phyloP scores from a whole-genome alignment of 2,797 vertebrate species.

The Aselliscus stoliczkanus region DNA sequence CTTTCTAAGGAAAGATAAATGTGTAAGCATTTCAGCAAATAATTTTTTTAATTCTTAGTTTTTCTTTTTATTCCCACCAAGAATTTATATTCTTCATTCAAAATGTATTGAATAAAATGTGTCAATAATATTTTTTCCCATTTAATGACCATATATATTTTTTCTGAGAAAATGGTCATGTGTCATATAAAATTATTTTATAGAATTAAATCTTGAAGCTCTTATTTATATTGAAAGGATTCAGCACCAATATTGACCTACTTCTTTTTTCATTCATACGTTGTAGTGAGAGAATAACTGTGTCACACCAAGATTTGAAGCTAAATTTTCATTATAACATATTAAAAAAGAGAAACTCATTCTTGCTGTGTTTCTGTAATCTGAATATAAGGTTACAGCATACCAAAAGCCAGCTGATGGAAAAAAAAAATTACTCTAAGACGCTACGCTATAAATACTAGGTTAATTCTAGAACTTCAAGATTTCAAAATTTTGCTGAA shows the following conservation, averaged over 20 bases:
- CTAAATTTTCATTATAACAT: slow-evolving; percentile 51
- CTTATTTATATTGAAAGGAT: slow-evolving; percentile 50
- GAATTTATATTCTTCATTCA: slow-evolving; percentile 5
- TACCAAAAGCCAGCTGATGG: slow-evolving; percentile 74
- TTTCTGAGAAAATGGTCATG: slow-evolving; percentile 40
- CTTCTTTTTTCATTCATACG: slow-evolving; percentile 9
- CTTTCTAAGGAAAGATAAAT: not conserved
- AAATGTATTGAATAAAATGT: not conserved
- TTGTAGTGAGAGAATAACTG: slow-evolving; percentile 48
- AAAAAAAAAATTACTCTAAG: slow-evolving; percentile 53
- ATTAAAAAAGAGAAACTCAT: not conserved
- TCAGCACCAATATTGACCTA: slow-evolving; percentile 56
- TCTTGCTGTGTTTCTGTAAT: slow-evolving; percentile 50
- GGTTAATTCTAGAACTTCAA: slow-evolving; percentile 75
- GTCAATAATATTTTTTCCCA: slow-evolving; percentile 9
- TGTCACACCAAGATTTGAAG: slow-evolving; percentile 53
- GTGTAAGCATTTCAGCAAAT: slow-evolving; percentile 37
- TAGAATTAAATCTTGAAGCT: slow-evolving; percentile 44
- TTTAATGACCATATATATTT: slow-evolving; percentile 56
- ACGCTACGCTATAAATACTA: slow-evolving; percentile 76
- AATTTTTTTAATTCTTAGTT: not conserved
- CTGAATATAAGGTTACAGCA: slow-evolving; percentile 54
- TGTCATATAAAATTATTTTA: slow-evolving; percentile 55
- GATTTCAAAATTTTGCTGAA: slow-evolving; percentile 76
- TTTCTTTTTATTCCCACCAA: slow-evolving; percentile 21